phyloP scores from a whole-genome alignment of 1,140 invertebrate genomes.

The Aphidius ervi region DNA sequence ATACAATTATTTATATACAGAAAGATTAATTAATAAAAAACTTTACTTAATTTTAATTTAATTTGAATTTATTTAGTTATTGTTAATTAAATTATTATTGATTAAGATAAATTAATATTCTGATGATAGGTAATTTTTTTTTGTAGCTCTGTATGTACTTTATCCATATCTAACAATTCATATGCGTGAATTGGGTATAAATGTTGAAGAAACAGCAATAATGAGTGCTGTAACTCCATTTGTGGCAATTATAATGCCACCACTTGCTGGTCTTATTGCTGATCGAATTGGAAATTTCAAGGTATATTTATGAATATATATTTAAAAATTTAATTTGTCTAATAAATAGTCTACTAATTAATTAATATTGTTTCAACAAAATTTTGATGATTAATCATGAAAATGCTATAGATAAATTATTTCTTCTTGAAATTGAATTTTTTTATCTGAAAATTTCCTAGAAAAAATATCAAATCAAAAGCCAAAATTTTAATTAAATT shows the following conservation, averaged over 20 bases:
- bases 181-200: conserved; percentile 79
- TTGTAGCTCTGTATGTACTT: conserved; percentile 67
- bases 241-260: conserved; percentile 73
- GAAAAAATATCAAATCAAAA: too few relatives aligned
- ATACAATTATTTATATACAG: conserved; percentile 12
- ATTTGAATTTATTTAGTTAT: neutral
- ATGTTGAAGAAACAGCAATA: conserved; percentile 78
- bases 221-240: conserved; percentile 79
- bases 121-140: conserved; percentile 15
- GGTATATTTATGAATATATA: conserved; percentile 43
- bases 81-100: neutral
- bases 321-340: too few relatives aligned
- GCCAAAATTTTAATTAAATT: too few relatives aligned
- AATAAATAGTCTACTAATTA: too few relatives aligned
- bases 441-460: too few relatives aligned
- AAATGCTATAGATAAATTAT: too few relatives aligned
- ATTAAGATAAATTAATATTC: neutral
- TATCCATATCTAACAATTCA: conserved; percentile 83
- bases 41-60: too few relatives aligned
- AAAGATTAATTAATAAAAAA: conserved; percentile 6
- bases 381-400: too few relatives aligned
- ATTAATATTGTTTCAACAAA: too few relatives aligned
- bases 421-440: too few relatives aligned
- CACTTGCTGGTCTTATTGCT: conserved; percentile 70
- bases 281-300: conserved; percentile 79